Base-by-base conservation (phyloP, 2,888 invertebrate species). In the Perithous albicinctus region DNA sequence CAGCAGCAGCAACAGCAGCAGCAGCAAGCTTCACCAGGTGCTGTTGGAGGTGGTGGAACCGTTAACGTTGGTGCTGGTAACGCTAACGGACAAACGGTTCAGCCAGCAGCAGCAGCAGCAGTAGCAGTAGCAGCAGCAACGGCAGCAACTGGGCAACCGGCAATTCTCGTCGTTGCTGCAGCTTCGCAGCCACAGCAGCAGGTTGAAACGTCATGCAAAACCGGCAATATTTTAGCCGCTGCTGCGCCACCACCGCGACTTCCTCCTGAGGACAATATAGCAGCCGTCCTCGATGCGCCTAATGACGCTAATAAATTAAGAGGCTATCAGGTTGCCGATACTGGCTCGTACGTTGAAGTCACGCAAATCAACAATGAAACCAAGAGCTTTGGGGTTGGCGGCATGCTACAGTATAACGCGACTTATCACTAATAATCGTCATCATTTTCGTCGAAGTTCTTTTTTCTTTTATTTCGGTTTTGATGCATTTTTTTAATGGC, bases 391-490 rank as follows among this genome's bases (percentile, higher is more conserved):
- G 87, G 87, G 73, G 90, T 88, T 66, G 90, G 89, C 80, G 88
- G 90, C 84, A 89, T 92, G 88, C 86, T 90, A 15, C 92, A 91
- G 83, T 93, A 91, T 80, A 92, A 93, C 85, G 89, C 92, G 84
- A 90, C 92, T 75, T 92, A 91, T 88, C 92, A 92, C 87, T 92
- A 91, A 91, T 91, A 80, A 66, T 51, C 51, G 35, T 59, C 70
- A 18, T 59, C 43, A 46, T 43, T n/a, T n/a, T 59, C 59, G 41
- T 54, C 51, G n/a, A 41, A 23, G 4, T 12, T 23, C 6, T 10
- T 26, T 15, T 26, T 35, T 48, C 6, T 12, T 12, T 20, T 20
- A 51, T 8, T n/a, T n/a, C n/a, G n/a, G n/a, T n/a, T n/a, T n/a
- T n/a, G n/a, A n/a, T n/a, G n/a, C n/a, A n/a, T n/a, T n/a, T 20